phyloP scores from a whole-genome alignment of 1,140 invertebrate genomes.

The Bathynomus jamesi region DNA sequence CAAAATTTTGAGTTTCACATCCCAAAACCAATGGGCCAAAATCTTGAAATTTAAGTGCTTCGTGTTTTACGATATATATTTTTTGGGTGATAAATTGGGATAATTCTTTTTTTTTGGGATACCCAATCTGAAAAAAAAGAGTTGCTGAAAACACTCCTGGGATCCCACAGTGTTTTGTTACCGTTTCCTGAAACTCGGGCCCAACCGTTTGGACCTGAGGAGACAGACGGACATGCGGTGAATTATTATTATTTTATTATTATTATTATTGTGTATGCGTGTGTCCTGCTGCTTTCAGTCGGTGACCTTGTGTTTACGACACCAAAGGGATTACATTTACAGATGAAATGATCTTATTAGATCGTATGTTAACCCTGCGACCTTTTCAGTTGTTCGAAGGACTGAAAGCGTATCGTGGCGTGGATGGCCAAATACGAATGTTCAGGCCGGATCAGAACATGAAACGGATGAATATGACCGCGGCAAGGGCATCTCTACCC shows the following conservation, averaged over 20 bases:
- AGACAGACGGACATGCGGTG: not conserved
- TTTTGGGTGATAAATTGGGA: no score
- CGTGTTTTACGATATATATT: no score
- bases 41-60: no score
- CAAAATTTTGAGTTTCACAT: no score
- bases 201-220: not conserved
- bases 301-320: not conserved
- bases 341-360: not conserved
- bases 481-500: constrained; percentile 75
- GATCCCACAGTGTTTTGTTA: no score
- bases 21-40: no score
- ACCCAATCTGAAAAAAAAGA: no score
- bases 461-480: constrained; percentile 80
- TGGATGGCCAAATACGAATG: constrained; percentile 82
- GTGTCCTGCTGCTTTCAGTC: no score
- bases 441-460: constrained; percentile 95
- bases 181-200: no score
- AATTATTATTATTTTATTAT: not conserved
- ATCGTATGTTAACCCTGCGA: not conserved
- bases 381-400: constrained; percentile 88
- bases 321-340: not conserved
- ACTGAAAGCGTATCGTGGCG: constrained; percentile 93
- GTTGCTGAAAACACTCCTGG: no score
- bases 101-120: no score
- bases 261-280: constrained; percentile 1